Evolutionary conservation across 2,113 vertebrate species (phyloP).

Genomic region (Oncorhynchus mykiss): DNA sequence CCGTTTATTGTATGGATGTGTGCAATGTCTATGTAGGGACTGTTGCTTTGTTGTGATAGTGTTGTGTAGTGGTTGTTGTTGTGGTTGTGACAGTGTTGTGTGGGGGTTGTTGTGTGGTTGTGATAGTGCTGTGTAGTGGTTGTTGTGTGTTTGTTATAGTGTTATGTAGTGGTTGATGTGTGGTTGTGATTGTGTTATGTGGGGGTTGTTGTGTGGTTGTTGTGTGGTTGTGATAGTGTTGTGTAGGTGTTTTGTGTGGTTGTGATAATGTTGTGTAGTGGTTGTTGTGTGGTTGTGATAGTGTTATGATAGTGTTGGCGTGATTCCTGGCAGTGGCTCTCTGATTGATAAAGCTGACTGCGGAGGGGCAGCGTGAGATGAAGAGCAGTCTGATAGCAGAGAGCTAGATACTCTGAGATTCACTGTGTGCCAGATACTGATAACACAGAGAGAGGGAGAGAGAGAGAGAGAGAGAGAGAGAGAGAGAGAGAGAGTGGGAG

Average conservation of each 20-base stretch:
- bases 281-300: neutral
- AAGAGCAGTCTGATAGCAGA: constrained; percentile 72
- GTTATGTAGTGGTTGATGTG: too few relatives aligned
- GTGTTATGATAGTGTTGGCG: constrained; percentile 6
- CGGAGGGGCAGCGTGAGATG: constrained; percentile 69
- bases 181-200: too few relatives aligned
- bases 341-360: constrained; percentile 75
- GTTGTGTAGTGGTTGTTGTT: too few relatives aligned
- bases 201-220: too few relatives aligned
- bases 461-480: constrained; percentile 26
- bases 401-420: constrained; percentile 78
- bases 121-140: neutral
- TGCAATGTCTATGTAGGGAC: neutral
- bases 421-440: constrained; percentile 77
- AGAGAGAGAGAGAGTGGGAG: constrained; percentile 15
- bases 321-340: constrained; percentile 45
- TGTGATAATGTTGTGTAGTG: neutral
- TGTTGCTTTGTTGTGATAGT: too few relatives aligned
- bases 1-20: neutral
- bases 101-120: neutral
- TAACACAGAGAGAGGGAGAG: constrained; percentile 51
- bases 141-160: neutral
- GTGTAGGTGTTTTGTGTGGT: too few relatives aligned
- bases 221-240: too few relatives aligned
- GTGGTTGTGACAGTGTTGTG: neutral